Evolutionary conservation across 2,888 invertebrate genomes (phyloP).

Genomic region (Diplolepis rosae): DNA sequence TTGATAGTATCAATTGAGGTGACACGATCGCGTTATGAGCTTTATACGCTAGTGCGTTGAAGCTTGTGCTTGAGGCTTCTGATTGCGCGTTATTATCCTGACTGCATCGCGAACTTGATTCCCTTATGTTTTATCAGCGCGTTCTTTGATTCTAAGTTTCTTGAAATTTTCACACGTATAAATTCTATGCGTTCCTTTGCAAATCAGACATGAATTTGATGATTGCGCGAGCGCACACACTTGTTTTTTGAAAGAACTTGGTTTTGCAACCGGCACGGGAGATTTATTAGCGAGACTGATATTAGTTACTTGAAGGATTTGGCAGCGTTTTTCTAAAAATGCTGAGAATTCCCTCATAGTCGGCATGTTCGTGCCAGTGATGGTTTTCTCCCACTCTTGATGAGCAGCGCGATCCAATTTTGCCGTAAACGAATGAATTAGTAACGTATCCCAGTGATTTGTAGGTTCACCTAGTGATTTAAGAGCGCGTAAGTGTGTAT

Average conservation of each 20-base stretch:
- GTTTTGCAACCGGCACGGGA: no score
- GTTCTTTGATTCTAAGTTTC: neutral
- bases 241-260: neutral
- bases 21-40: neutral
- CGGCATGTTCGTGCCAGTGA: slow-evolving; percentile 28
- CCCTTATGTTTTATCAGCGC: neutral
- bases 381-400: slow-evolving; percentile 34
- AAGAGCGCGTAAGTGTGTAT: slow-evolving; percentile 24
- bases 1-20: neutral
- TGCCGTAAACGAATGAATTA: slow-evolving; percentile 20
- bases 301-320: slow-evolving; percentile 29
- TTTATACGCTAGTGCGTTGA: neutral
- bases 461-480: slow-evolving; percentile 32
- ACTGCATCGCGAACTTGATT: neutral
- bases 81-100: neutral
- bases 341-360: slow-evolving; percentile 20
- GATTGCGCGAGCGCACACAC: no score
- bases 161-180: neutral
- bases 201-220: neutral
- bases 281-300: neutral
- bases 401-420: slow-evolving; percentile 30
- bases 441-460: slow-evolving; percentile 33
- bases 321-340: slow-evolving; percentile 29
- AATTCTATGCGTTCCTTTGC: neutral
- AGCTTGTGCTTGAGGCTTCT: neutral